Conservation (phyloP, 1,140 invertebrate genomes). For the Microplitis demolitor region DNA sequence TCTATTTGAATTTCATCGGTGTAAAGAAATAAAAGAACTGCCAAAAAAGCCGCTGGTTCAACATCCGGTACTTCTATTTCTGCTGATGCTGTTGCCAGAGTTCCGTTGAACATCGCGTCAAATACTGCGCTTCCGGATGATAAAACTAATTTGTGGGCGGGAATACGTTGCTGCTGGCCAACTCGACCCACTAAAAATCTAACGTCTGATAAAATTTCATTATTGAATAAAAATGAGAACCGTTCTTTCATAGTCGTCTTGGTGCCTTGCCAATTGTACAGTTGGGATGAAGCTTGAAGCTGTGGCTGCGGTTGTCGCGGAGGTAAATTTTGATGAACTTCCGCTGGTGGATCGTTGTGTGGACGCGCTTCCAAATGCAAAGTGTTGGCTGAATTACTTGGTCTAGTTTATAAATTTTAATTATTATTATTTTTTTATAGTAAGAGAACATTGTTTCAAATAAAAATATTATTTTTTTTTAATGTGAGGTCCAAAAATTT, state of each 20-base stretch:
- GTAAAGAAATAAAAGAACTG: constrained; percentile 77
- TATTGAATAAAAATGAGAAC: constrained; percentile 80
- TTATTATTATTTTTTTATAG: constrained; percentile 23
- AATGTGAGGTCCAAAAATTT: no score
- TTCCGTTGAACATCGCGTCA: constrained; percentile 87
- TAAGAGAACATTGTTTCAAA: not conserved
- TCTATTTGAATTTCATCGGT: constrained; percentile 86
- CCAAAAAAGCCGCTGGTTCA: constrained; percentile 78
- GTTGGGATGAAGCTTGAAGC: constrained; percentile 31
- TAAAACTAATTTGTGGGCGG: constrained; percentile 84
- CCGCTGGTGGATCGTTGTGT: constrained; percentile 36
- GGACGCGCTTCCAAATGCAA: constrained; percentile 42
- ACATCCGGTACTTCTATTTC: constrained; percentile 85
- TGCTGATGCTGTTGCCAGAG: constrained; percentile 68
- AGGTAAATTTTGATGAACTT: constrained; percentile 37
- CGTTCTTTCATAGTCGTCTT: constrained; percentile 79
- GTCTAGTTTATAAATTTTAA: constrained; percentile 35
- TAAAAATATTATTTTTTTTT: not conserved
- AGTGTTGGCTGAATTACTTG: constrained; percentile 47
- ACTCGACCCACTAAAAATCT: constrained; percentile 79
- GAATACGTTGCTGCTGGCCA: constrained; percentile 73
- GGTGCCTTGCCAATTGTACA: constrained; percentile 71
- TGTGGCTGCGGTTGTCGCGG: not conserved
- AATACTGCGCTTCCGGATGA: constrained; percentile 84
- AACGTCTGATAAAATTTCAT: constrained; percentile 81